Evolutionary conservation across 2,113 vertebrate species (phyloP).

Genomic region (Callionymus lyra): DNA sequence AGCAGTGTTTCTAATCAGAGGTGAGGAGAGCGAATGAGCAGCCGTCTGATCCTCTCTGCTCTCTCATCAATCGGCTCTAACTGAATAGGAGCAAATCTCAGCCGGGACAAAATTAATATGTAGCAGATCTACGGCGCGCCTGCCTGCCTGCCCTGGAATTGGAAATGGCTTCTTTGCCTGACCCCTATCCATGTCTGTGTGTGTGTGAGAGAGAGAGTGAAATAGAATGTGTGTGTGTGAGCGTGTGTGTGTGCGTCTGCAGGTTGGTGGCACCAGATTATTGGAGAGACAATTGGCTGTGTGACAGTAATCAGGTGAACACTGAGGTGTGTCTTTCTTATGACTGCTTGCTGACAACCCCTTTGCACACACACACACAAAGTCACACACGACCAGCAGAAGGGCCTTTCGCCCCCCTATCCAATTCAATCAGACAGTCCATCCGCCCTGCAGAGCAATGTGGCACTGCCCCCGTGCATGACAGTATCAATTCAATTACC

Average conservation of each 20-base stretch:
- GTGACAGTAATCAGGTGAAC: slow-evolving; percentile 82
- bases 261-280: slow-evolving; percentile 66
- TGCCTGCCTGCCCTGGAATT: slow-evolving; percentile 69
- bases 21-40: slow-evolving; percentile 98
- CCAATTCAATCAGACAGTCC: slow-evolving; percentile 84
- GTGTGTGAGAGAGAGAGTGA: too few species aligned
- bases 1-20: slow-evolving; percentile 95
- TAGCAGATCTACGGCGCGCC: slow-evolving; percentile 85
- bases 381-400: slow-evolving; percentile 8
- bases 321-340: slow-evolving; percentile 76
- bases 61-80: slow-evolving; percentile 99
- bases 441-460: slow-evolving; percentile 80
- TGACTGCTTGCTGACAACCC: slow-evolving; percentile 63
- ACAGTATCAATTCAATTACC: slow-evolving; percentile 98
- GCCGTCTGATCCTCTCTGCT: slow-evolving; percentile 91
- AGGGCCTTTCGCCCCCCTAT: slow-evolving; percentile 48
- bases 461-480: slow-evolving; percentile 81
- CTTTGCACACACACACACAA: slow-evolving; percentile 27
- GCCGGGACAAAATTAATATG: slow-evolving; percentile 95
- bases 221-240: not conserved
- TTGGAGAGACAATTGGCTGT: slow-evolving; percentile 77
- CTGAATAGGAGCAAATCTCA: slow-evolving; percentile 88
- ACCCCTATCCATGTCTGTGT: slow-evolving; percentile 39
- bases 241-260: slow-evolving; percentile 46
- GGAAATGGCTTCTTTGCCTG: slow-evolving; percentile 70